Base-by-base conservation (phyloP, 2,797 vertebrate genomes). In the Halcyon smyrnensis region DNA sequence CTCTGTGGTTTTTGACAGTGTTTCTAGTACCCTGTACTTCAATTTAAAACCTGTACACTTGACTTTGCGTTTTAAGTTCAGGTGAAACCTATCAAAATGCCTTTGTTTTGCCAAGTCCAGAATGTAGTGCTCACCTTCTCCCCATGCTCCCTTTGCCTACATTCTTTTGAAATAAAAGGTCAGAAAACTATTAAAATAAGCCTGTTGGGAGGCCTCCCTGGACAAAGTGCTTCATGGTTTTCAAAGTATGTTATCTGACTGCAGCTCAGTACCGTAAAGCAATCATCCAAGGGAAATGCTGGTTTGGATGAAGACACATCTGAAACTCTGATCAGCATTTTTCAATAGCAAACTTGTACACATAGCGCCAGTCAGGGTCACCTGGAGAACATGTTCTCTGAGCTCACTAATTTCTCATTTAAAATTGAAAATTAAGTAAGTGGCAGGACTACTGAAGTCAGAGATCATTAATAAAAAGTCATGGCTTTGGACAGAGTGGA, bases 101-200 rank as follows among this genome's bases (percentile, higher is more conserved):
- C 21, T 41, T 59, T 82, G 30, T 75, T 79, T 83, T 60, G 20
- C 36, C 10, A 19, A 67, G 45, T 48, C 85, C 41, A 37, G 3
- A 24, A 11, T 13, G 12, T 15, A 80, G 15, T 43, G 5, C 21
- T 75, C 69, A 81, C 81, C 56, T 77, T 92, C 68, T 85, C 53
- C 46, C 51, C 32, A 32, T 25, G 43, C 12, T 82, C 3, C 0
- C 43, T 87, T 94, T 76, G 32, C 19, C 28, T 89, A 39, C 0
- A 2, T 48, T 80, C 53, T 68, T 80, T 71, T 60, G 60, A 85
- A 95, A 71, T 34, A 78, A 81, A 85, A 77, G 45, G 39, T 67
- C 59, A 93, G 9, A 41, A 85, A 85, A 36, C 51, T 70, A 67
- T 68, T 87, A 73, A 89, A 89, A 79, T 39, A 87, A 87, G 20